phyloP scores from a whole-genome alignment of 2,888 invertebrate species.

The Acleris emargana region DNA sequence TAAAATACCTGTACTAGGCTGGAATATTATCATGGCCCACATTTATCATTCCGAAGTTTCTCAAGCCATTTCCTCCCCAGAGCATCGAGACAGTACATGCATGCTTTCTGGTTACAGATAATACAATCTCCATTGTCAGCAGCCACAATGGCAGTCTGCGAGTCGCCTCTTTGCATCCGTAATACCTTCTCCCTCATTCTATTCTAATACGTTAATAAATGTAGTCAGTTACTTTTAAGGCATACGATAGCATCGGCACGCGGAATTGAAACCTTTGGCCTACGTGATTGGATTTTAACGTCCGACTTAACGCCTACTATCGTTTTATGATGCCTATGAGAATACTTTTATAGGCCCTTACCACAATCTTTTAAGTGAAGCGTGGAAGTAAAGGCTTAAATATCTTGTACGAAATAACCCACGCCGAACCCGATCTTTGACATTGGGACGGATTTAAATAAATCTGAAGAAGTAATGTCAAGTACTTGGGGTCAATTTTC shows the following conservation, averaged over 20 bases:
- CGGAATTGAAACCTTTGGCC: conserved; percentile 44
- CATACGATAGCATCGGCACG: conserved; percentile 49
- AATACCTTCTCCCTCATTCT: conserved; percentile 56
- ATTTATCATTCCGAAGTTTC: conserved; percentile 27
- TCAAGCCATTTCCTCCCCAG: conserved; percentile 46
- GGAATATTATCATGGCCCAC: neutral
- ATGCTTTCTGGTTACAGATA: conserved; percentile 53
- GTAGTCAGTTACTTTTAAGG: conserved; percentile 48
- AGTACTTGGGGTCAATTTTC: neutral
- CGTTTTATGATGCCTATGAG: conserved; percentile 37
- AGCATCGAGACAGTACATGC: conserved; percentile 43
- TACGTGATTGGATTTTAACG: conserved; percentile 53
- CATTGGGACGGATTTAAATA: conserved; percentile 17
- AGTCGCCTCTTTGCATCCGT: conserved; percentile 52
- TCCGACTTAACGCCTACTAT: conserved; percentile 40
- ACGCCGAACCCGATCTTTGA: conserved; percentile 30
- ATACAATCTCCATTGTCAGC: conserved; percentile 59
- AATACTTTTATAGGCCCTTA: conserved; percentile 28
- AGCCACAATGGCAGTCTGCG: conserved; percentile 53
- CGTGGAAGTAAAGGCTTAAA: conserved; percentile 31
- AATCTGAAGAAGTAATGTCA: conserved; percentile 1
- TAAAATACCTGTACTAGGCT: neutral
- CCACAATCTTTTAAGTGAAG: conserved; percentile 28
- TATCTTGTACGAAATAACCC: conserved; percentile 18
- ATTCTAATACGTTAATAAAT: conserved; percentile 57